Base-by-base conservation (phyloP, 2,888 invertebrate species). In the Gymnosoma rotundatum region DNA sequence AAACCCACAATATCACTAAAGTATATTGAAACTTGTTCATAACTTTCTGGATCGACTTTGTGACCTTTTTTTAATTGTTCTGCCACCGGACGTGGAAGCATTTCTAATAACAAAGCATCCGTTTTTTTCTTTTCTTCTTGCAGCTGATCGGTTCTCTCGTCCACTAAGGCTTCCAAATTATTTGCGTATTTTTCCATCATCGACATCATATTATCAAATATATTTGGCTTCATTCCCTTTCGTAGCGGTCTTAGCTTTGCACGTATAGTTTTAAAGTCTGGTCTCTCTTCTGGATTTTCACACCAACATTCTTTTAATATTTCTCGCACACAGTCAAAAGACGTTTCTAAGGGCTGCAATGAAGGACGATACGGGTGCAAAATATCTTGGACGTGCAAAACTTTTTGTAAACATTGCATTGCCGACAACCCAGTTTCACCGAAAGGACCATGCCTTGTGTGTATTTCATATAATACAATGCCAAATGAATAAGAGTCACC, bases 101-200 rank as follows among this genome's bases (percentile, higher is more conserved):
- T 97, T 93, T 97, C 97, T 89, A 97, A 95, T 83, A 98, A 92
- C 83, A 98, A 92, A 1, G 97, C 96, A 92, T 98, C 97, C 88
- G 98, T 98, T 94, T 98, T 98, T 93, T 98, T 97, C 92, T 98
- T 98, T 93, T 99, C 99, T 91, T 98, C 98, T 88, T 97, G 96
- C 78, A 99, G 93, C 91, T 98, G 97, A 91, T 97, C 97, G 0
- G 98, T 98, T 80, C 98, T 94, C 91, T 98, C 98, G 89, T 98
- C 98, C 0, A 99, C 98, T 3, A 98, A 93, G 0, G 95, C 97
- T 92, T 99, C 98, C 88, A 99, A 93, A 92, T 98, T 98, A 89
- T 97, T 98, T 14, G 98, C 98, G 90, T 99, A 98, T 90, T 98
- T 98, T 92, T 98, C 98, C 98, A 99, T 98, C 95, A 98, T 98